A percentile compares a stretch with the other conserved stretches of the same genome.
These are phyloP conservation scores for Elgonia sp. DNA, from an alignment of 2,888 invertebrate genomes.

Conservation along the genomic window DNA sequence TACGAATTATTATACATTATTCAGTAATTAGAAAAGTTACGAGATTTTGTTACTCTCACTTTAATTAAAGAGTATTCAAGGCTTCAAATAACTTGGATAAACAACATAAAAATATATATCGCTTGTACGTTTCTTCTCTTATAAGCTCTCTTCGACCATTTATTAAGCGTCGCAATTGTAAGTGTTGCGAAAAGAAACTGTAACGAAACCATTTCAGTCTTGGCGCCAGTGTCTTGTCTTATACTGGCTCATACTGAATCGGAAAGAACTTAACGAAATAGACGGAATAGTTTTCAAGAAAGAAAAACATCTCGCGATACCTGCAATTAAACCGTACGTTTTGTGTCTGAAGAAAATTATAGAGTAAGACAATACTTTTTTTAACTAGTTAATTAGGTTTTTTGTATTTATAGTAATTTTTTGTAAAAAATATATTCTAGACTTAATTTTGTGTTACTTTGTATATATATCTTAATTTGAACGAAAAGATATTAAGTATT, in stretches of 20 bases:
- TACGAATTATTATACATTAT: not conserved
- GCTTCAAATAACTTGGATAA: slow-evolving; percentile 15
- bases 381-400: too few species aligned
- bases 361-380: too few species aligned
- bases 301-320: slow-evolving; percentile 40
- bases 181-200: slow-evolving; percentile 30
- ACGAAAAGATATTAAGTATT: too few species aligned
- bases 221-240: slow-evolving; percentile 49
- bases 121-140: slow-evolving; percentile 9
- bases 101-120: slow-evolving; percentile 37
- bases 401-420: too few species aligned
- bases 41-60: not conserved
- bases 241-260: slow-evolving; percentile 43
- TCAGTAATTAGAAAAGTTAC: slow-evolving; percentile 17
- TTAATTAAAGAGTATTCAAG: slow-evolving; percentile 22
- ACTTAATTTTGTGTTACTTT: too few species aligned
- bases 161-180: slow-evolving; percentile 36
- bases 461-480: too few species aligned
- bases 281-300: slow-evolving; percentile 37
- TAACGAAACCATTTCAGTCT: slow-evolving; percentile 21
- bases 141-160: slow-evolving; percentile 31
- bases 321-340: slow-evolving; percentile 19
- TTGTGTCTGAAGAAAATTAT: too few species aligned
- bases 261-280: slow-evolving; percentile 45
- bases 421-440: too few species aligned